These are phyloP conservation scores for Lepus americanus DNA, from an alignment of 2,113 vertebrate genomes.

Conservation along the genomic window DNA sequence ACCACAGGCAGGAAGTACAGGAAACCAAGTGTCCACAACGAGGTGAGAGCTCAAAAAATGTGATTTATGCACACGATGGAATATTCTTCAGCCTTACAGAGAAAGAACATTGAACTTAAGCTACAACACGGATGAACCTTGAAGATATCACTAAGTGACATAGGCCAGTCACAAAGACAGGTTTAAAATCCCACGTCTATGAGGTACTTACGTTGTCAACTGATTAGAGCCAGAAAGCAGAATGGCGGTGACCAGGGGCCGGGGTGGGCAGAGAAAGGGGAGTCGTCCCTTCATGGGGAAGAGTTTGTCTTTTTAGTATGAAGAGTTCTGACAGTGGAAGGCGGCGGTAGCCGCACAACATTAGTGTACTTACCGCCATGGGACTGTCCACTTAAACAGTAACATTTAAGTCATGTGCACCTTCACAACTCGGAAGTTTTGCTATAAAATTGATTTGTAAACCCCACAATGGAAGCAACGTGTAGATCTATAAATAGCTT, in stretches of 20 bases:
- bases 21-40: background rate
- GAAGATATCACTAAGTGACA: background rate
- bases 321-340: background rate
- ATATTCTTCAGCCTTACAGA: background rate
- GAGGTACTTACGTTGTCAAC: background rate
- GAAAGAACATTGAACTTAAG: background rate
- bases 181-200: background rate
- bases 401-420: background rate
- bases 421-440: background rate
- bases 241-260: background rate
- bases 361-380: background rate
- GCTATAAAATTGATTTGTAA: background rate
- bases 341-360: rapidly evolving
- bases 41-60: background rate
- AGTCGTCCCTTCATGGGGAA: background rate
- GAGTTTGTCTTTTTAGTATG: background rate
- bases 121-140: background rate
- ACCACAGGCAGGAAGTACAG: background rate
- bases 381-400: background rate
- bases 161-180: background rate
- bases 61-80: too few relatives aligned
- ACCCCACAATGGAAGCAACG: background rate
- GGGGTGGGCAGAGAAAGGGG: background rate
- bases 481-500: background rate
- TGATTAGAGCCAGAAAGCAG: background rate